Evolutionary conservation across 2,113 vertebrate genomes (phyloP), one percentile per base, ranked within the genome.

Genomic region (Platichthys stellatus): DNA sequence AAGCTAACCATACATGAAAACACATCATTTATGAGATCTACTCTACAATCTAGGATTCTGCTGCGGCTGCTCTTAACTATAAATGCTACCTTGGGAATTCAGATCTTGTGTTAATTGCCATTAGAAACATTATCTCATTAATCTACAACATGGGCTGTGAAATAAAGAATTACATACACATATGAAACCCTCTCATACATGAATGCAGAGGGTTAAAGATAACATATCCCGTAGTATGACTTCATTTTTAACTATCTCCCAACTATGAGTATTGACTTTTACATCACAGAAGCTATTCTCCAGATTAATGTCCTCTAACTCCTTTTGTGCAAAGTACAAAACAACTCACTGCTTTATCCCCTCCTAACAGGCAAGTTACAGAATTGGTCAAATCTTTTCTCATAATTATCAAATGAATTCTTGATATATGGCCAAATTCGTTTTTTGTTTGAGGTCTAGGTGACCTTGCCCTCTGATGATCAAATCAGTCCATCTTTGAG

Each of bases 91-190:
- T 74, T 82, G 88, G 92, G 89, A 92, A 85, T 83, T 81, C 63
- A 82, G 80, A 72, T 86, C 72, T 78, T 70, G 75, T 87, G 85
- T 88, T 90, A 85, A 87, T 85, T 56, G 49, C 51, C 83, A 66
- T 72, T 51, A 85, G 89, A 83, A 90, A 88, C 82, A 86, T 87
- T 88, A 89, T 84, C 80, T 88, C 69, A 78, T 91, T 88, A 88
- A 90, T 88, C 86, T 87, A 83, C 81, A 23, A 23, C 23, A 23
- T 23, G 23, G 23, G 23, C 23, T 23, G 23, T 23, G 23, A 23
- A 23, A 23, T 23, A 23, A 23, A 23, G 23, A 23, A 23, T 23
- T 23, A 23, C 23, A 23, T 23, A 23, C 23, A 23, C 23, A 23
- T 23, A 23, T 23, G 51, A 88, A 47, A 71, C 12, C 17, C 31